Base-by-base conservation (phyloP, 2,888 invertebrate species). In the Subacronicta megacephala region DNA sequence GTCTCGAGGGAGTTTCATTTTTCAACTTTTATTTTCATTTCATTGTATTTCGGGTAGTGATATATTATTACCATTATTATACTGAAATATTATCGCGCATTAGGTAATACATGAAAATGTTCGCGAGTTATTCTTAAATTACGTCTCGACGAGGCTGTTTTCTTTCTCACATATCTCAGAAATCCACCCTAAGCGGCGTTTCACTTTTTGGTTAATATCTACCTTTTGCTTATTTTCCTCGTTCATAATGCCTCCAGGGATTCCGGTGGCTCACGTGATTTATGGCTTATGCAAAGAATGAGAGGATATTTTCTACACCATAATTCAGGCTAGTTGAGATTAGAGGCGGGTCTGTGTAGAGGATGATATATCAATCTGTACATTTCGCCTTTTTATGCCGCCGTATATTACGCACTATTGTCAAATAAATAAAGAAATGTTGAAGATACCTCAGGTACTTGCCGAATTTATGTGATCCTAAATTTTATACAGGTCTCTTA, bases 221-320 rank as follows among this genome's bases (percentile, higher is more conserved):
- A 78, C 78, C 76, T 89, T 88, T 92, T 91, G 89, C 90, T 90
- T 89, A 90, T 92, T 88, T 91, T 90, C 81, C 83, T 85, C 84
- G 72, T 85, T 86, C 82, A 84, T 89, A 90, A 89, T 87, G 84
- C 87, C 88, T 72, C 82, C 60, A 80, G 90, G 90, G 89, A 89
- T 88, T 88, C 88, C 85, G 83, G 85, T 86, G 77, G 86, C 82
- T 83, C 83, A 76, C 79, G 85, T 92, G 92, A 93, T 93, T 92
- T 92, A 93, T 91, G 80, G 83, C 87, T 88, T 91, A 93, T 92
- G 92, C 90, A 91, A 90, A 92, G 90, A 92, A 91, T 87, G 86
- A 89, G 89, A 88, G 88, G 85, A 91, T 92, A 90, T 92, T 91
- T 91, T 90, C 90, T 89, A 83, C 87, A 87, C 88, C 89, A 91